Evolutionary conservation across 2,888 invertebrate genomes (phyloP).

Genomic region (Galerucella nymphaeae): DNA sequence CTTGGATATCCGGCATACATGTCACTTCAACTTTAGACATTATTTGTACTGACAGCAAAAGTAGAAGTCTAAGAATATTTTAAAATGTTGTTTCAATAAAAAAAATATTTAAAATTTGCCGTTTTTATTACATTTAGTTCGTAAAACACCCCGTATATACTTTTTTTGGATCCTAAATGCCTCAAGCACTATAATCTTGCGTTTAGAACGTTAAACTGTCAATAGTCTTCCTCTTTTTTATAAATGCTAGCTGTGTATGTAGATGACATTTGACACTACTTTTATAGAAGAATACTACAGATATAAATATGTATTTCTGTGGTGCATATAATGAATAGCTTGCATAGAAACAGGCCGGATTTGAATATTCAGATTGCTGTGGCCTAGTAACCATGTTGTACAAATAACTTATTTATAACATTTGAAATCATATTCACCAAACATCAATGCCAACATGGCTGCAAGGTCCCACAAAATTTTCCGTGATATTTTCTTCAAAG

Average conservation of each 20-base stretch:
- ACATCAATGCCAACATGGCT: conserved; percentile 48
- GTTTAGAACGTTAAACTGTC: too few species aligned
- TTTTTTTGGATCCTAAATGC: too few species aligned
- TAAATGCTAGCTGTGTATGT: too few species aligned
- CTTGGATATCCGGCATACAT: conserved; percentile 77
- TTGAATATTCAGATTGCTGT: neutral
- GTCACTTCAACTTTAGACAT: conserved; percentile 72
- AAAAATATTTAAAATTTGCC: neutral
- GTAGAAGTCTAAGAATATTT: conserved; percentile 66
- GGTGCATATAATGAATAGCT: too few species aligned
- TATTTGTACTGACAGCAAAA: conserved; percentile 72
- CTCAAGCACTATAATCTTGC: too few species aligned
- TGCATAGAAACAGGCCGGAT: neutral
- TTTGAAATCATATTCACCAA: conserved; percentile 12
- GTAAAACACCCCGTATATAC: too few species aligned
- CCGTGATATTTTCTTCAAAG: conserved; percentile 47
- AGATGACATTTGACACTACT: too few species aligned
- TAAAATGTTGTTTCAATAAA: conserved; percentile 46
- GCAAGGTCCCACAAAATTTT: conserved; percentile 50
- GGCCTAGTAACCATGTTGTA: conserved; percentile 6
- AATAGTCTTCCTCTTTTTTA: too few species aligned
- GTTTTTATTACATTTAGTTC: too few species aligned
- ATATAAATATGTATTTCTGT: too few species aligned
- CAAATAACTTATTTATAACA: neutral
- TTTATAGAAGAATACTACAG: too few species aligned